These are phyloP conservation scores for Daphoenositta chrysoptera DNA, from an alignment of 2,113 vertebrate genomes.

Conservation along the genomic window DNA sequence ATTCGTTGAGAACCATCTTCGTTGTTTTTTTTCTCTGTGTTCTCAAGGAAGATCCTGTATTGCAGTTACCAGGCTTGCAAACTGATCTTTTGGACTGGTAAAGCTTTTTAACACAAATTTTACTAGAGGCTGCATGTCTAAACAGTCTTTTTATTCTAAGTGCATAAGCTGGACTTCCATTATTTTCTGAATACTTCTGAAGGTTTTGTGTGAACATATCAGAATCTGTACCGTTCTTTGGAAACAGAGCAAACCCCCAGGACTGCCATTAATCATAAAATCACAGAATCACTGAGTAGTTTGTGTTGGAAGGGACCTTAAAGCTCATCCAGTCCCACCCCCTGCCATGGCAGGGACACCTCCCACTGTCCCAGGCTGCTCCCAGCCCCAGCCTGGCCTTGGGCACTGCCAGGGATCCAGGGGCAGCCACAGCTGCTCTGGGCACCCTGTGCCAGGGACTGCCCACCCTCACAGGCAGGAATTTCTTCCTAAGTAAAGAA, in stretches of 20 bases:
- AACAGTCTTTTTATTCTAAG: background rate
- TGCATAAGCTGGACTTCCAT: background rate
- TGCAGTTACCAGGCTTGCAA: background rate
- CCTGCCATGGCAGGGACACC: background rate
- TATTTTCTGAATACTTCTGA: background rate
- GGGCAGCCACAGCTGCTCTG: background rate
- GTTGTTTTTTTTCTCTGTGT: background rate
- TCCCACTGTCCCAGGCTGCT: accelerated
- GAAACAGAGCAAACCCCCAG: background rate
- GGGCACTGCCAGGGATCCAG: background rate
- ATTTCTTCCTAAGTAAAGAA: background rate
- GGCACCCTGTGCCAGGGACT: background rate
- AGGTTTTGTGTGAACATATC: background rate
- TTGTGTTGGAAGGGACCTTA: background rate
- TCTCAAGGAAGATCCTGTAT: background rate
- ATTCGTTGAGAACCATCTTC: background rate
- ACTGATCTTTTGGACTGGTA: background rate
- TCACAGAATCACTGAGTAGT: background rate
- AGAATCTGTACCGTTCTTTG: background rate
- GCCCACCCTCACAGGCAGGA: accelerated
- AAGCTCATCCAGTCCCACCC: background rate
- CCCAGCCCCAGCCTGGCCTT: background rate
- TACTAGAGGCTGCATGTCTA: background rate
- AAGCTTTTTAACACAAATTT: background rate
- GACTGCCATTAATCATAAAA: background rate